Percentiles rank a stretch among this genome's conserved stretches.
phyloP scores from a whole-genome alignment of 2,888 invertebrate genomes.

The Nomada ruficornis region DNA sequence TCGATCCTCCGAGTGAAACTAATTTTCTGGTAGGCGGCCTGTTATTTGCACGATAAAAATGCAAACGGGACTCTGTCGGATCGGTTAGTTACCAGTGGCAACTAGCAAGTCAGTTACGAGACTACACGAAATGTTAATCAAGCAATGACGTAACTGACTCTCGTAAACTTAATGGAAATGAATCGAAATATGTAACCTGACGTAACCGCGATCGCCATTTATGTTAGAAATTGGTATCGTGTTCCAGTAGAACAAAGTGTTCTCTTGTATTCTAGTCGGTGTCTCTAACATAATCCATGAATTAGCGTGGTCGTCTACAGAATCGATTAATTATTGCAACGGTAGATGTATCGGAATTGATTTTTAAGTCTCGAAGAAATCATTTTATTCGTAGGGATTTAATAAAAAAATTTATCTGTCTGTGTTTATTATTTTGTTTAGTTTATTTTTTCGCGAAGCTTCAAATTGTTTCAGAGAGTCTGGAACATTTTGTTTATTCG shows the following conservation, averaged over 20 bases:
- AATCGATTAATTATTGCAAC: no score
- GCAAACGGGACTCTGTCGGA: constrained; percentile 16
- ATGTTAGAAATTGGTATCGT: constrained; percentile 25
- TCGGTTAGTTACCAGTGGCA: background rate
- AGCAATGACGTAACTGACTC: constrained; percentile 56
- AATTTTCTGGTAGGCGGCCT: constrained; percentile 13
- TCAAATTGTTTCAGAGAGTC: no score
- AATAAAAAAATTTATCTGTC: no score
- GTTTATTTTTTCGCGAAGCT: no score
- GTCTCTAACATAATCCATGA: no score
- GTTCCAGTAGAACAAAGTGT: background rate
- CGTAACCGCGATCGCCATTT: constrained; percentile 54
- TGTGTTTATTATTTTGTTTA: no score
- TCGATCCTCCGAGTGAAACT: constrained; percentile 8
- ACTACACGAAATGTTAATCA: constrained; percentile 53
- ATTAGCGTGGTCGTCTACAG: no score
- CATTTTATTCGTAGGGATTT: no score
- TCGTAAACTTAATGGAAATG: constrained; percentile 62
- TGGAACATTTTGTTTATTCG: no score
- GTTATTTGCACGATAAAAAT: background rate
- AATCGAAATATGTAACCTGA: constrained; percentile 56
- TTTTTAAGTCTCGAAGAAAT: no score
- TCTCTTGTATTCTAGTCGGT: background rate
- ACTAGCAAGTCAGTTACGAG: constrained; percentile 36
- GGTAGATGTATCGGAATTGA: no score